A percentile compares a stretch with the other conserved stretches of the same genome.
Conservation (phyloP, 2,113 vertebrate genomes). For the Oryzias celebensis region DNA sequence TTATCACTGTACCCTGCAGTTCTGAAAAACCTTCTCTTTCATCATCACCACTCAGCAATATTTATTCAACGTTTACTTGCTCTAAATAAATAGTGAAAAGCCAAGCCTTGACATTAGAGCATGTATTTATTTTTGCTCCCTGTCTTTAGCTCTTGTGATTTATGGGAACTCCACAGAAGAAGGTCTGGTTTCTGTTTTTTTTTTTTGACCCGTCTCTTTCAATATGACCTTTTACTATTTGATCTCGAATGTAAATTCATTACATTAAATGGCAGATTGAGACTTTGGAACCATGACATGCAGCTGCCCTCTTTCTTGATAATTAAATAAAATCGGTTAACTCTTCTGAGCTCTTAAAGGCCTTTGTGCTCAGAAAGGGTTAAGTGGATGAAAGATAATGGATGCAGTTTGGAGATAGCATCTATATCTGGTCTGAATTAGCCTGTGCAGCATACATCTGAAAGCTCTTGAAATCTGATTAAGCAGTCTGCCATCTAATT, state of each 20-base stretch:
- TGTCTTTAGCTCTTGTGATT: slow-evolving; percentile 12
- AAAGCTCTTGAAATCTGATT: slow-evolving; percentile 43
- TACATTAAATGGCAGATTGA: slow-evolving; percentile 46
- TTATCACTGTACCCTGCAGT: too few species aligned
- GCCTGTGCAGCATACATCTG: slow-evolving; percentile 22
- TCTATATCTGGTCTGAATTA: slow-evolving; percentile 54
- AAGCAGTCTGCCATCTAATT: slow-evolving; percentile 43
- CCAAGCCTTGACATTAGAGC: too few species aligned
- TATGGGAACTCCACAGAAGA: not conserved
- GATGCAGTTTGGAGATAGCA: slow-evolving; percentile 37
- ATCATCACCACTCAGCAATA: too few species aligned
- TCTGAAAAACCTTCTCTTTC: too few species aligned
- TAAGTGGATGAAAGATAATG: slow-evolving; percentile 53
- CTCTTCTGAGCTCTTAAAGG: slow-evolving; percentile 37
- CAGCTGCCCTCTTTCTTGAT: slow-evolving; percentile 30
- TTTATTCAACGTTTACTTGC: too few species aligned
- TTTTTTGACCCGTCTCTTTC: slow-evolving; percentile 37
- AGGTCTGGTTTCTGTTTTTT: slow-evolving; percentile 27
- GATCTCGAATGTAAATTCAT: slow-evolving; percentile 61
- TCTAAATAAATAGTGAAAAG: too few species aligned
- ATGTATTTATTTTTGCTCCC: slow-evolving; percentile 2
- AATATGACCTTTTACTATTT: slow-evolving; percentile 45
- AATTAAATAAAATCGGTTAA: slow-evolving; percentile 66
- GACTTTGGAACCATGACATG: slow-evolving; percentile 50
- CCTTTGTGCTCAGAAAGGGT: slow-evolving; percentile 54